Conservation (phyloP, 2,113 vertebrate genomes). For the Stegostoma tigrinum region DNA sequence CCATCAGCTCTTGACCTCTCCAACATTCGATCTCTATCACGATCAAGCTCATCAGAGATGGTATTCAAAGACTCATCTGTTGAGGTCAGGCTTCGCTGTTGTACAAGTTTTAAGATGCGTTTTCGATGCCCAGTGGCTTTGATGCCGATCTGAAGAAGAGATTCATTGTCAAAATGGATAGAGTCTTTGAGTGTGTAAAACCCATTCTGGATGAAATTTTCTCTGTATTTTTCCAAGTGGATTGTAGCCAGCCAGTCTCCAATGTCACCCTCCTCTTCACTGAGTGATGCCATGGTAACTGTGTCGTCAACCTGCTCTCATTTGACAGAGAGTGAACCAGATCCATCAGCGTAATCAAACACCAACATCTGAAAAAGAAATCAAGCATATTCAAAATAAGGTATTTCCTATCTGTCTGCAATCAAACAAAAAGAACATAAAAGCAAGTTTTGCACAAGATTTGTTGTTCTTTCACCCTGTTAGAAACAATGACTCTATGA, state of each 20-base stretch:
- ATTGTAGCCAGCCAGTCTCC: conserved; percentile 73
- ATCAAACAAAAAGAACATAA: not conserved
- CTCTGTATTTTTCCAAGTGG: conserved; percentile 79
- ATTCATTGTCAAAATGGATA: conserved; percentile 60
- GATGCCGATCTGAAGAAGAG: conserved; percentile 73
- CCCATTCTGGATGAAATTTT: conserved; percentile 69
- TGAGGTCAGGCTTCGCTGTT: conserved; percentile 46
- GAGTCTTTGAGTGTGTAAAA: conserved; percentile 66
- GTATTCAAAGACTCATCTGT: not conserved
- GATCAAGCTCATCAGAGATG: conserved; percentile 37
- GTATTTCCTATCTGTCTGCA: not conserved
- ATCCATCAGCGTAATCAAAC: conserved; percentile 42
- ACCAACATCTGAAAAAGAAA: conserved; percentile 53
- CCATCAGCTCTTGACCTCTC: conserved; percentile 51
- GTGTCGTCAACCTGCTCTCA: conserved; percentile 38
- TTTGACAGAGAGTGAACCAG: conserved; percentile 44
- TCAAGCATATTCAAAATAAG: not conserved
- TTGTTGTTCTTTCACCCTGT: not conserved
- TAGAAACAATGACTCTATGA: not conserved
- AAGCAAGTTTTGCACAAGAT: not conserved
- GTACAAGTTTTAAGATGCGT: conserved; percentile 73
- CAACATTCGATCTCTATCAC: conserved; percentile 39
- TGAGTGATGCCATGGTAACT: conserved; percentile 56
- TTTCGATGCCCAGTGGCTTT: conserved; percentile 88
- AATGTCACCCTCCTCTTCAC: conserved; percentile 64